Conservation (phyloP, 2,797 vertebrate species). For the Australoheros facetus region DNA sequence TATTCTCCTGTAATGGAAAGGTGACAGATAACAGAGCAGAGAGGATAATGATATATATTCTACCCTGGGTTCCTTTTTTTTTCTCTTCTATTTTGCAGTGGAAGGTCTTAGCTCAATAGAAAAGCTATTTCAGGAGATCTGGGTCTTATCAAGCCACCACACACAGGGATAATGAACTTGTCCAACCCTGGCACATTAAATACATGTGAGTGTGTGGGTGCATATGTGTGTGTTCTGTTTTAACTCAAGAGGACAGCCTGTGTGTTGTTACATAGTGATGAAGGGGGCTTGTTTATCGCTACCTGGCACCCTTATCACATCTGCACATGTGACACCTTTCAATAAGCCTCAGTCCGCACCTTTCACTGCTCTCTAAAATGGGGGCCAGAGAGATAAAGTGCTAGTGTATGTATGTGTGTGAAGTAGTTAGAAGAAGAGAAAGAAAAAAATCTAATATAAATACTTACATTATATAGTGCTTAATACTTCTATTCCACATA, state of each 20-base stretch:
- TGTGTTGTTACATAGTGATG: conserved; percentile 65
- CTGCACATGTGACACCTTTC: conserved; percentile 77
- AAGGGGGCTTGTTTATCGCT: conserved; percentile 69
- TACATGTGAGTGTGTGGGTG: conserved; percentile 42
- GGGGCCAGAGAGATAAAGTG: conserved; percentile 35
- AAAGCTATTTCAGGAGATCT: conserved; percentile 64
- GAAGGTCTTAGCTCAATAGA: conserved; percentile 55
- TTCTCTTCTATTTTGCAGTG: conserved; percentile 17
- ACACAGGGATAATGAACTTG: conserved; percentile 71
- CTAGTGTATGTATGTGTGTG: background rate
- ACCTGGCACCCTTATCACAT: conserved; percentile 70
- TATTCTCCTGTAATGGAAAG: conserved; percentile 58
- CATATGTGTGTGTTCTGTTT: conserved; percentile 54
- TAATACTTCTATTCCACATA: background rate
- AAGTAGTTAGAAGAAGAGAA: conserved; percentile 1
- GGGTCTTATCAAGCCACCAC: conserved; percentile 64
- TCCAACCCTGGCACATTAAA: conserved; percentile 55
- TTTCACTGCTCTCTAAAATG: conserved; percentile 39
- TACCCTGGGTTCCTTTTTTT: conserved; percentile 5
- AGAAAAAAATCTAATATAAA: background rate
- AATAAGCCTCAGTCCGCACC: conserved; percentile 63
- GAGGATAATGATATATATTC: conserved; percentile 56
- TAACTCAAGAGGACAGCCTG: conserved; percentile 55
- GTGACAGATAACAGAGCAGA: conserved; percentile 59
- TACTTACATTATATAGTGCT: background rate